Conservation (phyloP, 2,888 invertebrate species). For the Tetanocera ferruginea region DNA sequence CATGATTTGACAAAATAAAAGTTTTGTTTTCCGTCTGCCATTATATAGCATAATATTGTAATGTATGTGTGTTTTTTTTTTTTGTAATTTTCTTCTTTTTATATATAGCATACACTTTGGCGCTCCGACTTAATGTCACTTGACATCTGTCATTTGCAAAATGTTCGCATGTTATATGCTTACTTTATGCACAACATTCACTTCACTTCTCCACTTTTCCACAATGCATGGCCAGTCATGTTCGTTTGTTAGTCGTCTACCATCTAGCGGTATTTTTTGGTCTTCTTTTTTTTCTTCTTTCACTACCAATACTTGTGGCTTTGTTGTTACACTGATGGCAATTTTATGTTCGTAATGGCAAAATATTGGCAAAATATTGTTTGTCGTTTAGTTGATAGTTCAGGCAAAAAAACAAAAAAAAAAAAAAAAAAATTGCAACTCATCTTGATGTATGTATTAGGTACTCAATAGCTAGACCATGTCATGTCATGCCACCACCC, state of each 20-base stretch:
- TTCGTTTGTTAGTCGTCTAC: neutral
- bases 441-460: neutral
- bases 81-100: neutral
- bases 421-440: neutral
- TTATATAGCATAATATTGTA: neutral
- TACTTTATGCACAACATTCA: neutral
- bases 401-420: neutral
- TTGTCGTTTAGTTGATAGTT: constrained; percentile 34
- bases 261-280: neutral
- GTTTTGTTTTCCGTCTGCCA: constrained; percentile 10
- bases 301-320: constrained; percentile 10
- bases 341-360: constrained; percentile 33
- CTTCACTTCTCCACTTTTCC: neutral
- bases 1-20: constrained; percentile 11
- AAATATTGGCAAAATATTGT: constrained; percentile 40
- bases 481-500: neutral
- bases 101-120: constrained; percentile 55
- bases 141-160: constrained; percentile 67
- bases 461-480: too few relatives aligned
- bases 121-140: constrained; percentile 64
- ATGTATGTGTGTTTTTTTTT: too few relatives aligned
- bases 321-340: constrained; percentile 29
- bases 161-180: neutral
- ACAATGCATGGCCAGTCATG: neutral
- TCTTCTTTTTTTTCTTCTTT: neutral